Conservation (phyloP, 2,888 invertebrate genomes). For the Liodrosophila aerea region DNA sequence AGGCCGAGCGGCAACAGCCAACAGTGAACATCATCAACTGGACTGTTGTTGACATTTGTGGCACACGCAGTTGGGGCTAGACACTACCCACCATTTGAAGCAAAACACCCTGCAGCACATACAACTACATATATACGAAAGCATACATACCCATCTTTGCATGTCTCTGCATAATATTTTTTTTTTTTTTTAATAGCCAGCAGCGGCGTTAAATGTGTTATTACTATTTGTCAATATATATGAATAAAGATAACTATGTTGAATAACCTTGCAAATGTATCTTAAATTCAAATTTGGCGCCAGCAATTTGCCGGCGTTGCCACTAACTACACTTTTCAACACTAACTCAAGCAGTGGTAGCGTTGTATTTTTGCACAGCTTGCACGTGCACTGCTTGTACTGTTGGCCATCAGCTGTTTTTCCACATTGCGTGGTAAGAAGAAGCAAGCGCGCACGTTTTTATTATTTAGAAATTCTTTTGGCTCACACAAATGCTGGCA, state of each 20-base stretch:
- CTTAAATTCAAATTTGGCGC: constrained; percentile 24
- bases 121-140: constrained; percentile 15
- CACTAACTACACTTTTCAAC: constrained; percentile 1
- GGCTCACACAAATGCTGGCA: not conserved
- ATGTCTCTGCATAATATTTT: not conserved
- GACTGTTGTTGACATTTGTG: constrained; percentile 67
- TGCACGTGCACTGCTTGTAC: too few relatives aligned
- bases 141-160: constrained; percentile 4
- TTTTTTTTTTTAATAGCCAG: constrained; percentile 41
- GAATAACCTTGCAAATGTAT: not conserved
- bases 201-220: constrained; percentile 41
- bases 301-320: constrained; percentile 4
- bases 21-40: constrained; percentile 53
- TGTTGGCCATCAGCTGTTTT: constrained; percentile 37
- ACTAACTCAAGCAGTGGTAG: not conserved
- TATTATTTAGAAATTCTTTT: constrained; percentile 35
- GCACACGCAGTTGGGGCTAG: constrained; percentile 73
- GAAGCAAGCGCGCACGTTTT: constrained; percentile 65
- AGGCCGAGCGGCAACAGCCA: constrained; percentile 13
- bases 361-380: constrained; percentile 3
- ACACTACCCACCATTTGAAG: constrained; percentile 43
- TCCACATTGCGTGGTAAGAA: constrained; percentile 13
- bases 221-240: constrained; percentile 58
- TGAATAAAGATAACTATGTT: constrained; percentile 11
- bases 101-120: constrained; percentile 19